Evolutionary conservation across 2,888 invertebrate genomes (phyloP).

Genomic region (Watsonalla binaria): DNA sequence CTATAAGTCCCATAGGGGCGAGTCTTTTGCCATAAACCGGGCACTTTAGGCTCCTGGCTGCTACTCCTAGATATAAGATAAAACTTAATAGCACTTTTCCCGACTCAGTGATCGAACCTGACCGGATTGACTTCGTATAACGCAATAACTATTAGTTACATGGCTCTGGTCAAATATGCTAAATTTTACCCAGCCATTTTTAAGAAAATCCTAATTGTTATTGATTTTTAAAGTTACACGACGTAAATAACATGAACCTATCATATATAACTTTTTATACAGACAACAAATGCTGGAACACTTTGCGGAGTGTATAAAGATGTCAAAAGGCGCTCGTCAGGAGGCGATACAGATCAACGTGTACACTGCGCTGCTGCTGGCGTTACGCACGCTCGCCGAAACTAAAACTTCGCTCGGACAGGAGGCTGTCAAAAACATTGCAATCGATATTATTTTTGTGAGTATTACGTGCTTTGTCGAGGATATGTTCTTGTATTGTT

Average conservation of each 20-base stretch:
- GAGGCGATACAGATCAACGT: slow-evolving; percentile 98
- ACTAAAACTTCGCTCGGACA: slow-evolving; percentile 91
- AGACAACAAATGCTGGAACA: slow-evolving; percentile 97
- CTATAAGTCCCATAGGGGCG: too few species aligned
- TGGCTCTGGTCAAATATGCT: not conserved
- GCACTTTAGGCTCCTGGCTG: too few species aligned
- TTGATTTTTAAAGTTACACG: not conserved
- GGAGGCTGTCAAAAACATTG: slow-evolving; percentile 92
- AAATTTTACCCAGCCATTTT: too few species aligned
- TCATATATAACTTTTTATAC: too few species aligned
- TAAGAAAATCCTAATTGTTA: not conserved
- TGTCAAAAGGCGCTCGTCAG: slow-evolving; percentile 94
- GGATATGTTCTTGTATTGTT: not conserved
- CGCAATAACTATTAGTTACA: not conserved
- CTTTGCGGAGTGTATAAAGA: slow-evolving; percentile 95
- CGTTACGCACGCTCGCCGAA: slow-evolving; percentile 92
- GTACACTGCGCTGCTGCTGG: slow-evolving; percentile 94
- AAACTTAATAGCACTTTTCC: too few species aligned
- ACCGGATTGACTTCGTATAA: too few species aligned
- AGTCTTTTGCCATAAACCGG: too few species aligned
- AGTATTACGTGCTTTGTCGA: slow-evolving; percentile 21
- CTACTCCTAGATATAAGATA: too few species aligned
- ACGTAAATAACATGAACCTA: not conserved
- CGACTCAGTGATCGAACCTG: too few species aligned
- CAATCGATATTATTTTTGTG: slow-evolving; percentile 88